Base-by-base conservation (phyloP, 2,888 invertebrate species). In the Cheilosia variabilis region DNA sequence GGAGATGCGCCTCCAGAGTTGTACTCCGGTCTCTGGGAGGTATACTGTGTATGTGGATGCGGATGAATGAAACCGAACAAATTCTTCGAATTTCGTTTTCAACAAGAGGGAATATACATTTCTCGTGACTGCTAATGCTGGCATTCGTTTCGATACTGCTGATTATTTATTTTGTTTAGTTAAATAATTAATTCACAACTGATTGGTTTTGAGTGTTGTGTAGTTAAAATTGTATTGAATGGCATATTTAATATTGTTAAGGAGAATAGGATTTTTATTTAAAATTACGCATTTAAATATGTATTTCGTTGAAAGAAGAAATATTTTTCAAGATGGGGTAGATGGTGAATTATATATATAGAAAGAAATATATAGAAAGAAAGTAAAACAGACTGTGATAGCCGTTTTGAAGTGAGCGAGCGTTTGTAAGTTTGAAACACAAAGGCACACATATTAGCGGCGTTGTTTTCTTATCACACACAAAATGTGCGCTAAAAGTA, bases 71-170 rank as follows among this genome's bases (percentile, higher is more conserved):
- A 68, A 60, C 41, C 71, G 65, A 71, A 77, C 53, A 60, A 66
- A 77, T 82, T 82, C 82, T 71, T 60, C 47, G 82, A 82, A 82
- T 72, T 81, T 75, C 27, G 65, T 69, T 65, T 81, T n/a, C 50
- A 71, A 76, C 69, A 3, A 50, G 75, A 76, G 75, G 69, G 10
- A 37, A 37, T 37, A 71, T 71, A 71, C 43, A 76, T 81, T 76
- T 76, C 9, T n/a, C 15, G 47, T 47, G 31, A 43, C 15, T 52
- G 77, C 45, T 41, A 37, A 37, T 37, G 71, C 43, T 43, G 78
- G 9, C n/a, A 43, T 71, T 43, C 37, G 37, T 62, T 27, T 60
- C n/a, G n/a, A 19, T 19, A 2, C 4, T 71, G 43, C 19, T n/a
- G 4, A n/a, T n/a, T 58, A 27, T 6, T 17, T 63, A 57, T 58